phyloP scores from a whole-genome alignment of 2,888 invertebrate species.

The Latrodectus elegans region DNA sequence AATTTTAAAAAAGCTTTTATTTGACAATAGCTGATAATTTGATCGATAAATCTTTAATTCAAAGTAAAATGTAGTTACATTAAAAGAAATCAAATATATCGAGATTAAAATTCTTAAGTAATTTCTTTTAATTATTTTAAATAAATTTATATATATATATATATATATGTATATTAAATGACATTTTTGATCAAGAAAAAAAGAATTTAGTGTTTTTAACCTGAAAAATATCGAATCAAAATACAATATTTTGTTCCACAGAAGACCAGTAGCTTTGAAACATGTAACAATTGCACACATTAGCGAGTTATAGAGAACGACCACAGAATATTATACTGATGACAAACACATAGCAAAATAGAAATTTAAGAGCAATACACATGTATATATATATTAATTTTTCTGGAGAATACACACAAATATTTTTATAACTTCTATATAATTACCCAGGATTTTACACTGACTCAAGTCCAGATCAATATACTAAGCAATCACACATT shows the following conservation, averaged over 20 bases:
- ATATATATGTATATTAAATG: too few relatives aligned
- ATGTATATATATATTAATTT: constrained; percentile 45
- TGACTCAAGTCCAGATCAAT: constrained; percentile 36
- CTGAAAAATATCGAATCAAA: too few relatives aligned
- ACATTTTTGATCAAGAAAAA: too few relatives aligned
- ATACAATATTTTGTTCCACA: neutral
- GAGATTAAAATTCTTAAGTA: too few relatives aligned
- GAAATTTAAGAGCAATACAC: constrained; percentile 60
- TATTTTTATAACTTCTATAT: constrained; percentile 33
- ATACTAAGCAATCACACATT: constrained; percentile 49
- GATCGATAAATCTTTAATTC: constrained; percentile 40
- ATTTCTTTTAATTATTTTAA: too few relatives aligned
- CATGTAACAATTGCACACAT: constrained; percentile 40
- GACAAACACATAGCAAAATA: constrained; percentile 63
- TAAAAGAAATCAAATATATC: too few relatives aligned
- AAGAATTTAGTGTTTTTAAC: too few relatives aligned
- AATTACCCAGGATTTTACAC: constrained; percentile 48
- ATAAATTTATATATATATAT: too few relatives aligned
- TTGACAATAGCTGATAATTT: constrained; percentile 49
- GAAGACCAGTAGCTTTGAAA: constrained; percentile 13
- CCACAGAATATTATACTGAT: constrained; percentile 28
- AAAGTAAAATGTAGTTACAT: too few relatives aligned
- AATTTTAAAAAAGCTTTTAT: constrained; percentile 61
- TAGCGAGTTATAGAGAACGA: constrained; percentile 21
- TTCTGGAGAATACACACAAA: constrained; percentile 34